These are phyloP conservation scores for Crax fasciolata DNA, from an alignment of 2,797 vertebrate genomes.

Conservation along the genomic window DNA sequence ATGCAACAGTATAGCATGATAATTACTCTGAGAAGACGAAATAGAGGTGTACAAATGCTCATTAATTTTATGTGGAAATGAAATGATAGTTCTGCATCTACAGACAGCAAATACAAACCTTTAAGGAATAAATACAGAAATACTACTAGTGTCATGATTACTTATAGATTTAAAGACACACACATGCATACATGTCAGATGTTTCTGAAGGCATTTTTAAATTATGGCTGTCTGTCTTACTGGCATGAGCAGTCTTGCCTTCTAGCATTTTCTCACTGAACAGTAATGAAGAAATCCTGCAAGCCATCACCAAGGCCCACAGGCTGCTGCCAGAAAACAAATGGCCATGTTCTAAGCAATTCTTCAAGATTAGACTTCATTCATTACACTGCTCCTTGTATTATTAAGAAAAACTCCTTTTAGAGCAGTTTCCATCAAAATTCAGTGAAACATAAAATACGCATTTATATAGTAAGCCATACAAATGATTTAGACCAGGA, in stretches of 20 bases:
- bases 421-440: background rate
- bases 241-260: background rate
- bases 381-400: background rate
- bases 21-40: background rate
- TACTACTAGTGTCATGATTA: background rate
- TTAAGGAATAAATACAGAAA: background rate
- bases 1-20: background rate
- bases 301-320: background rate
- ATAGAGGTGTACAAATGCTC: background rate
- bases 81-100: background rate
- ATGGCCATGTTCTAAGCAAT: slow-evolving; percentile 2
- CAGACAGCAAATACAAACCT: background rate
- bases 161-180: background rate
- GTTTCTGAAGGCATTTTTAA: background rate
- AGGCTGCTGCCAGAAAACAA: slow-evolving; percentile 23
- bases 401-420: slow-evolving; percentile 33
- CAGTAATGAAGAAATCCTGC: background rate
- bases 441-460: slow-evolving; percentile 15
- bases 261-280: background rate
- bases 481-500: background rate
- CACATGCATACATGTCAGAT: background rate
- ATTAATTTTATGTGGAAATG: background rate
- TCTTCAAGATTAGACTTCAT: slow-evolving; percentile 39
- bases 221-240: background rate
- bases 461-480: slow-evolving; percentile 10